These are phyloP conservation scores for Darevskia mixta DNA, from an alignment of 2,797 vertebrate genomes.

Conservation along the genomic window DNA sequence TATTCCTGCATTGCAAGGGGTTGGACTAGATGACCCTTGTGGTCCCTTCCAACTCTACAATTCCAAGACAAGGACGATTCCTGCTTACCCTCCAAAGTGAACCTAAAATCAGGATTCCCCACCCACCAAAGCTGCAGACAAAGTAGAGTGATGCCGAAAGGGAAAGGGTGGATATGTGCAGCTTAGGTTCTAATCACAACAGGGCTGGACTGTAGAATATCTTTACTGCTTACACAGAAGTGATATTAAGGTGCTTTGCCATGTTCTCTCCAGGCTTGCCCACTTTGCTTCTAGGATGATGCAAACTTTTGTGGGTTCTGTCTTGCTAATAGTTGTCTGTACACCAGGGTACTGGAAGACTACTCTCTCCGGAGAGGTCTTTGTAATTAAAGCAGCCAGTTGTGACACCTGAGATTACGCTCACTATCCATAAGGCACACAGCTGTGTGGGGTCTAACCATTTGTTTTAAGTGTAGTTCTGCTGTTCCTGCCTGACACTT, in stretches of 20 bases:
- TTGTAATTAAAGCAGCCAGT: conserved; percentile 14
- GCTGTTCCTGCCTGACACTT: not conserved
- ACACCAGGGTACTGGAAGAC: not conserved
- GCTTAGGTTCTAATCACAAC: too few relatives aligned
- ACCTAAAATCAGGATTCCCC: too few relatives aligned
- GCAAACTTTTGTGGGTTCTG: not conserved
- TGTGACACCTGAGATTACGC: not conserved
- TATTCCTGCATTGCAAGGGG: too few relatives aligned
- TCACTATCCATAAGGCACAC: not conserved
- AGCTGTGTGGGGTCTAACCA: not conserved
- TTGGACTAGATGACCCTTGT: too few relatives aligned
- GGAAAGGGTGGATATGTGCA: not conserved
- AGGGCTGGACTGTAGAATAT: not conserved
- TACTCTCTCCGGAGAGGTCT: not conserved
- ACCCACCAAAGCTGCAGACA: too few relatives aligned
- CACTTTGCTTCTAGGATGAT: not conserved
- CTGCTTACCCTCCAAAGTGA: too few relatives aligned
- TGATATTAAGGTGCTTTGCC: not conserved
- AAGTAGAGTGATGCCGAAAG: not conserved
- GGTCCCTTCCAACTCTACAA: too few relatives aligned
- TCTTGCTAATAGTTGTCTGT: not conserved
- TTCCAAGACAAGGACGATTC: too few relatives aligned
- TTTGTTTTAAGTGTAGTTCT: not conserved
- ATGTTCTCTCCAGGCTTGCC: not conserved
- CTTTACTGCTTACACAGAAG: not conserved